phyloP scores from a whole-genome alignment of 2,888 invertebrate species.

The Eudemis profundana region DNA sequence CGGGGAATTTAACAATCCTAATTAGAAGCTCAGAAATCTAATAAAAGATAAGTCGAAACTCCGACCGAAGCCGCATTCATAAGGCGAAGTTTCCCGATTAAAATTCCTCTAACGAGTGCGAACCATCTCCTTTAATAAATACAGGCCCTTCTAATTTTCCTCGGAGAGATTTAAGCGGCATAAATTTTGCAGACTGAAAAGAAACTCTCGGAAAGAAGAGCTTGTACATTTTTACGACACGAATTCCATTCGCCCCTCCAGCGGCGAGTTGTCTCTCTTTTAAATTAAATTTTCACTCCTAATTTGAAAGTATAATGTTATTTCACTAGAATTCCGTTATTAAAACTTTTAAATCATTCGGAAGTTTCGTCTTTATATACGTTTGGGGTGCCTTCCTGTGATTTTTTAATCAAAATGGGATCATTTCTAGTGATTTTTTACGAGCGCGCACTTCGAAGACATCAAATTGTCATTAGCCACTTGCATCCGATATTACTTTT shows the following conservation, averaged over 20 bases:
- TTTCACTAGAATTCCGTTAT: conserved; percentile 85
- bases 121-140: conserved; percentile 83
- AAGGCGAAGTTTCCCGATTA: conserved; percentile 81
- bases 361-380: conserved; percentile 73
- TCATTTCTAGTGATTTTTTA: conserved; percentile 85
- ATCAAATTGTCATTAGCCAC: conserved; percentile 84
- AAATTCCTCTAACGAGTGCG: conserved; percentile 83
- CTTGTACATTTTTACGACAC: conserved; percentile 83
- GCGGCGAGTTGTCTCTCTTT: conserved; percentile 83
- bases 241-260: conserved; percentile 81
- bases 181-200: conserved; percentile 83
- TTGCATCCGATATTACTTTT: conserved; percentile 83
- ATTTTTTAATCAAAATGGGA: conserved; percentile 85
- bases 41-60: conserved; percentile 82
- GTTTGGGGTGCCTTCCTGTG: conserved; percentile 76
- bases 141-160: conserved; percentile 82
- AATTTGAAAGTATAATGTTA: conserved; percentile 87
- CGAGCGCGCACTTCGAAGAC: conserved; percentile 77
- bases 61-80: conserved; percentile 78
- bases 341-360: conserved; percentile 86
- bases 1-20: conserved; percentile 74
- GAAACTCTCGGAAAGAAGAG: conserved; percentile 82
- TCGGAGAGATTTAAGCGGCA: conserved; percentile 80
- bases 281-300: conserved; percentile 86
- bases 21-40: conserved; percentile 78